Evolutionary conservation across 2,797 vertebrate species (phyloP).

Genomic region (Etheostoma perlongum): DNA sequence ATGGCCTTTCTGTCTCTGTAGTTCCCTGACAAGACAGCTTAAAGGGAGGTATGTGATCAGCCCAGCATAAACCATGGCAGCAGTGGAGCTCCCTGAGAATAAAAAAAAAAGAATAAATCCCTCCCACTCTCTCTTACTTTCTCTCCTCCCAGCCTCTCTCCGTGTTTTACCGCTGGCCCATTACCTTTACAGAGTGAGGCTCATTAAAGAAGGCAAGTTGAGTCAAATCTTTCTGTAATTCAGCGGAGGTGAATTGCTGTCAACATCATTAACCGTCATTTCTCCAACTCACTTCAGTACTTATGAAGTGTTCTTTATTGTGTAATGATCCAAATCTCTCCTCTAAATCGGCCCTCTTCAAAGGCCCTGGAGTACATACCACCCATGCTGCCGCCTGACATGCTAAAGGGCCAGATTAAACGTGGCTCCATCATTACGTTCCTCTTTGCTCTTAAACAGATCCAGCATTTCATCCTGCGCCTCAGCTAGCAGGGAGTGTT

Average conservation of each 20-base stretch:
- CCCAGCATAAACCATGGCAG: constrained; percentile 59
- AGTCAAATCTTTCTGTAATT: constrained; percentile 90
- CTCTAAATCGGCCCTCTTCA: constrained; percentile 86
- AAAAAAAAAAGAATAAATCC: constrained; percentile 33
- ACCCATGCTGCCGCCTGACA: constrained; percentile 83
- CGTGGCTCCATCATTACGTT: constrained; percentile 80
- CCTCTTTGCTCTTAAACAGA: constrained; percentile 76
- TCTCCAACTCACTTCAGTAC: constrained; percentile 85
- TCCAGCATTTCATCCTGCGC: constrained; percentile 65
- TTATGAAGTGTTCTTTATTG: constrained; percentile 91
- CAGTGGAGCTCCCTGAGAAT: constrained; percentile 24
- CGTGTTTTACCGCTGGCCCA: constrained; percentile 81
- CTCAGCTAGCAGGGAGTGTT: constrained; percentile 62
- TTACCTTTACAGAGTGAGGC: constrained; percentile 88
- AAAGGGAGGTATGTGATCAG: constrained; percentile 63
- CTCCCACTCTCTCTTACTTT: constrained; percentile 47
- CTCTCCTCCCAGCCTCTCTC: constrained; percentile 53
- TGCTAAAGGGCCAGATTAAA: constrained; percentile 84
- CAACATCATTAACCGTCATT: constrained; percentile 92
- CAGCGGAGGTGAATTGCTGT: constrained; percentile 89
- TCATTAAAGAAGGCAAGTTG: constrained; percentile 90
- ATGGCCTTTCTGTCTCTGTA: constrained; percentile 59
- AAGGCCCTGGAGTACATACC: constrained; percentile 85
- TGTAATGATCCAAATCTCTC: constrained; percentile 90
- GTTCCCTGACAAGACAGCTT: constrained; percentile 54